Conservation (phyloP, 2,113 vertebrate species). For the Peromyscus californicus region DNA sequence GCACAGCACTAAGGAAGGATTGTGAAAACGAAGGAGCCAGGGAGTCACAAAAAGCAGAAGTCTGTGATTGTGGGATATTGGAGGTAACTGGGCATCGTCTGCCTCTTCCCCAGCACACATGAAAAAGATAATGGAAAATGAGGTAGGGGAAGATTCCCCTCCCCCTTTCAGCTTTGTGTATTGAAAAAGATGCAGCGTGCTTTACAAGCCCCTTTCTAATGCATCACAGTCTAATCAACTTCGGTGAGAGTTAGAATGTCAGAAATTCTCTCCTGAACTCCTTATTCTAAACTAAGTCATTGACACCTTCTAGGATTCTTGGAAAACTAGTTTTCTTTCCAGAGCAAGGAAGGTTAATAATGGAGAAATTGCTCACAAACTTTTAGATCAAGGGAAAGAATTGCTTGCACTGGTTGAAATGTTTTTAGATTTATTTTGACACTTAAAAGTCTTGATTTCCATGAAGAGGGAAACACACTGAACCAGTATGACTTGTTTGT, state of each 20-base stretch:
- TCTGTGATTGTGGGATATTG: not conserved
- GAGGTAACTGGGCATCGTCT: not conserved
- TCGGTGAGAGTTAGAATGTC: constrained; percentile 3
- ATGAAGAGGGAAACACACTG: not conserved
- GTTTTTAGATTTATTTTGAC: not conserved
- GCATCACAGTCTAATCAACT: not conserved
- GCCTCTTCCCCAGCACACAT: not conserved
- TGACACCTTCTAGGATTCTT: not conserved
- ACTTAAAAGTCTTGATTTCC: not conserved
- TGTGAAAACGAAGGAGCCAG: not conserved
- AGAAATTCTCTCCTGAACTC: constrained; percentile 6
- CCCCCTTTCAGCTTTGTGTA: not conserved
- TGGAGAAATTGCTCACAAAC: not conserved
- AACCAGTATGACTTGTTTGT: not conserved
- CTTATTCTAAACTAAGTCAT: not conserved
- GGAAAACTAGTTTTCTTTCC: not conserved
- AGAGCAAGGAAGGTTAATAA: not conserved
- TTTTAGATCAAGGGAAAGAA: not conserved
- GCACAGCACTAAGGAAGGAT: not conserved
- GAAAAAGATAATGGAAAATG: not conserved
- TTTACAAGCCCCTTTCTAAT: not conserved
- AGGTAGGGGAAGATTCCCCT: not conserved
- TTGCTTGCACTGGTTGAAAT: not conserved
- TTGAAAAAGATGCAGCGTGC: not conserved
- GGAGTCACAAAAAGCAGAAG: not conserved